Percentiles rank a stretch among this genome's conserved stretches.
phyloP scores from a whole-genome alignment of 2,113 vertebrate species.

The Ondatra zibethicus region DNA sequence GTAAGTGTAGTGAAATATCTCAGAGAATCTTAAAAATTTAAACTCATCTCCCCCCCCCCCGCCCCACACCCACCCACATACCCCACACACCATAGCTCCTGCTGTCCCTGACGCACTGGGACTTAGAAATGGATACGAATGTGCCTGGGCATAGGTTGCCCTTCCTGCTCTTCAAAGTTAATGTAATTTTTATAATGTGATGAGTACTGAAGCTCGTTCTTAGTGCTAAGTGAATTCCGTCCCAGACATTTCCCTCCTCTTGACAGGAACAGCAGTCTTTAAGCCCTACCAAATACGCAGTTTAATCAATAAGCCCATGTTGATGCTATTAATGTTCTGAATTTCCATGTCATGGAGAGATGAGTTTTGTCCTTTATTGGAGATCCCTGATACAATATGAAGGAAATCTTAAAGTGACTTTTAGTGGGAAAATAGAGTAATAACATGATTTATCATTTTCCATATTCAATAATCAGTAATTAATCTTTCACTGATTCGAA shows the following conservation, averaged over 20 bases:
- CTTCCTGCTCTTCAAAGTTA: conserved; percentile 64
- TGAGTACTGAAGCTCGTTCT: background rate
- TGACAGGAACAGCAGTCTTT: background rate
- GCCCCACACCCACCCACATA: background rate
- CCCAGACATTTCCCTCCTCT: background rate
- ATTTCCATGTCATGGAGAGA: conserved; percentile 8
- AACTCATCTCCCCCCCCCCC: too few relatives aligned
- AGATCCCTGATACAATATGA: background rate
- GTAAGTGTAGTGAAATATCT: background rate
- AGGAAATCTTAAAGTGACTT: background rate
- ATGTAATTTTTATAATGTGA: conserved; percentile 38
- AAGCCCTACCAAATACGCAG: background rate
- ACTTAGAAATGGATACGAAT: background rate
- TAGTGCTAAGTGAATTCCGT: conserved; percentile 39
- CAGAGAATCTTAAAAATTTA: background rate
- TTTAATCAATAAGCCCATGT: background rate
- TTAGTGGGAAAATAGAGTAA: conserved; percentile 25
- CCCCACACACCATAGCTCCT: background rate
- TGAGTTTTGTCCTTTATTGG: background rate
- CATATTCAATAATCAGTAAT: background rate
- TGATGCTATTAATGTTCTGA: background rate
- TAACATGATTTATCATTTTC: background rate
- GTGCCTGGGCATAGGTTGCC: background rate
- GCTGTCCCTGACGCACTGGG: background rate
- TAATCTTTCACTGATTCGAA: background rate